These are phyloP conservation scores for Sylvia borin DNA, from an alignment of 2,797 vertebrate genomes.

Conservation along the genomic window DNA sequence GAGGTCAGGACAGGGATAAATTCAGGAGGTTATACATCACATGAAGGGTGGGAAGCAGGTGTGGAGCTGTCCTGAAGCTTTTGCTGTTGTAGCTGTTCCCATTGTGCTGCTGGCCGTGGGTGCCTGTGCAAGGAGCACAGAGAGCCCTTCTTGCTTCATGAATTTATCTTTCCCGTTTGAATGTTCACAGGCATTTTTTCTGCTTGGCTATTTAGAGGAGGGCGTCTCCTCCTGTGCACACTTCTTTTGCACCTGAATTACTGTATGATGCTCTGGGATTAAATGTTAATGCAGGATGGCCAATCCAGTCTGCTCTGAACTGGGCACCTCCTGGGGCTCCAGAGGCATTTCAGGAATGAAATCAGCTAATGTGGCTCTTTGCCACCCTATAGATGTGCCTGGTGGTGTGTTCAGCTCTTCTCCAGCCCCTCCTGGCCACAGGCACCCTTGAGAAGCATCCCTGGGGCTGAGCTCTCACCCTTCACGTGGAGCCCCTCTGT, in stretches of 20 bases:
- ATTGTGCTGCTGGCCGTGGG: fast-evolving
- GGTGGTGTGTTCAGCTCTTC: neutral
- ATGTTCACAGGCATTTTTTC: neutral
- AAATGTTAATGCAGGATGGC: neutral
- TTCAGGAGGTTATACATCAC: fast-evolving
- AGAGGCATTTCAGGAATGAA: neutral
- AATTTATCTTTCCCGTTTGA: neutral
- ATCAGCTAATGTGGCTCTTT: neutral
- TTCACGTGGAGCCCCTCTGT: neutral
- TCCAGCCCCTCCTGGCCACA: neutral
- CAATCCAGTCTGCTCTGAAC: neutral
- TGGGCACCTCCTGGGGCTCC: neutral
- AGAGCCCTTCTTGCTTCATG: neutral
- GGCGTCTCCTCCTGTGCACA: neutral
- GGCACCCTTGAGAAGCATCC: neutral
- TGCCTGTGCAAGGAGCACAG: neutral
- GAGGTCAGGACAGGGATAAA: neutral
- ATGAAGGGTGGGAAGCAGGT: neutral
- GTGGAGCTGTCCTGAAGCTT: neutral
- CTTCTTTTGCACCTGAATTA: neutral
- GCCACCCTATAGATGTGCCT: no score
- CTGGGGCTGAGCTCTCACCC: neutral
- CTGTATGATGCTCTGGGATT: neutral
- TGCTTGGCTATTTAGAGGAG: neutral
- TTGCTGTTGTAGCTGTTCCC: neutral